Evolutionary conservation across 2,888 invertebrate species (phyloP), one percentile per base, ranked within the genome.

Genomic region (Chaitophorus viminalis): DNA sequence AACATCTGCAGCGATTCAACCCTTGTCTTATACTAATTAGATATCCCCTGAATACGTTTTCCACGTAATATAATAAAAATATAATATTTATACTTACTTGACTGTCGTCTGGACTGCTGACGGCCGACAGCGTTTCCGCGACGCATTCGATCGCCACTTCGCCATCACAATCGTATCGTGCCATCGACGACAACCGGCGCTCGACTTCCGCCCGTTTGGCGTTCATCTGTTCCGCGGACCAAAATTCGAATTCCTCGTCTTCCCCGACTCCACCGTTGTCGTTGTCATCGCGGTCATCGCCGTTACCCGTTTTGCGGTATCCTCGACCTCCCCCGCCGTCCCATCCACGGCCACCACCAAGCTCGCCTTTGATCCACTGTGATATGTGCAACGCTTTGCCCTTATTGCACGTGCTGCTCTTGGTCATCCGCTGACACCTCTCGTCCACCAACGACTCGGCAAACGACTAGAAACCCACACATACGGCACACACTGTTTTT

Each of bases 311-410:
- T 11, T 3, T 14, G 46, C 46, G 46, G 11, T 14, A 46, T 14
- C 46, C 11, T 14, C 46, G 46, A 14, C 46, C 75, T 1, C 82
- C 88, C 6, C 76, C 78, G 46, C n/a, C 65, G 29, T 39, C 72
- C 21, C 18, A n/a, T n/a, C 94, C 94, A 81, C 54, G 33, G n/a
- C 29, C 25, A 9, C 93, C 92, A 89, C 95, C 95, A 82, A 95
- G 93, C 89, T 95, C 93, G 8, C 95, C 94, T 89, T 95, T 95
- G 95, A 96, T 95, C 96, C 96, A 96, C 90, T 95, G 94, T 89
- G 95, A 95, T 89, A 96, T 92, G 90, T 95, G 95, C 81, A 95
- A 91, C 0, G 95, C 95, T 88, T 95, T 95, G 29, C 95, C 95
- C 91, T 94, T 94, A 90, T 94, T 94, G 70, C 86, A 87, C 39